Evolutionary conservation across 2,888 invertebrate genomes (phyloP).

Genomic region (Meliscaeva auricollis): DNA sequence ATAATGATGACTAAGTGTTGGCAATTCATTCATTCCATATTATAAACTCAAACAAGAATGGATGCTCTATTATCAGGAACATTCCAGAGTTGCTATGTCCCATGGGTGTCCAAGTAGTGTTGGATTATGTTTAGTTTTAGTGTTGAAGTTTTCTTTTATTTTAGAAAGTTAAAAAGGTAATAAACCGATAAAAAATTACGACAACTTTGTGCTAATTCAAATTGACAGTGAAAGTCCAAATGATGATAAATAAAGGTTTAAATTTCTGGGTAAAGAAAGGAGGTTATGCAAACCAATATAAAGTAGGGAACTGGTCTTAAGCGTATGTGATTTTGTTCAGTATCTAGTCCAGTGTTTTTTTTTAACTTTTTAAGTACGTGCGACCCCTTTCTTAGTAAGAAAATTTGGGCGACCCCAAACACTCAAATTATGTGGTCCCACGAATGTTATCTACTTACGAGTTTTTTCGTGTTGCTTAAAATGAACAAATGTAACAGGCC

Average conservation of each 20-base stretch:
- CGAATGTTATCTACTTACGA: no score
- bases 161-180: neutral
- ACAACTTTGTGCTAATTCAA: neutral
- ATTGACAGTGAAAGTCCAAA: neutral
- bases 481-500: no score
- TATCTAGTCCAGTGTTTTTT: no score
- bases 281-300: no score
- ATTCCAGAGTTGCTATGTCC: conserved; percentile 1
- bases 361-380: no score
- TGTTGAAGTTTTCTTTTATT: neutral
- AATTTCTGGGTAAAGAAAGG: no score
- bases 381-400: no score
- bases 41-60: conserved; percentile 50
- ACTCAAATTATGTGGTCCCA: no score
- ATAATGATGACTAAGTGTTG: conserved; percentile 72
- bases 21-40: conserved; percentile 51
- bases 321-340: no score
- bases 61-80: conserved; percentile 32
- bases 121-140: neutral
- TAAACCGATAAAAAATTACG: neutral
- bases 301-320: no score
- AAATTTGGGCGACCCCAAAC: no score
- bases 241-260: neutral
- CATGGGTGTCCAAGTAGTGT: conserved; percentile 15
- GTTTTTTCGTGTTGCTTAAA: no score